phyloP scores from a whole-genome alignment of 1,140 invertebrate genomes.

The Ooceraea biroi region DNA sequence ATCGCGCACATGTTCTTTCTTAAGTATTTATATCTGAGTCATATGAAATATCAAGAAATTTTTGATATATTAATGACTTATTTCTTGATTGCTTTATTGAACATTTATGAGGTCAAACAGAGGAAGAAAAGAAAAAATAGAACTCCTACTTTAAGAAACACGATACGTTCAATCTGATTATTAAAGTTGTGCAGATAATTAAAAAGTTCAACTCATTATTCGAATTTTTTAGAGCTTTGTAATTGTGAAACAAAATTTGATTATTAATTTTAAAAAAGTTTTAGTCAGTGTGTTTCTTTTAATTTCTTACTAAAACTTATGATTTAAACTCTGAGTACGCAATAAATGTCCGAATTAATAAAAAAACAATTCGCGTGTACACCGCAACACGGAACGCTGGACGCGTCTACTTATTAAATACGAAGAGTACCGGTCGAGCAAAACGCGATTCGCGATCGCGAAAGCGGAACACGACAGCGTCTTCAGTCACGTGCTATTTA shows the following conservation, averaged over 20 bases:
- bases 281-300: slow-evolving; percentile 17
- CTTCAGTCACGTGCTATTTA: slow-evolving; percentile 51
- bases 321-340: neutral
- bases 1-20: slow-evolving; percentile 16
- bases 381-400: neutral
- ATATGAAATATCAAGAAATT: neutral
- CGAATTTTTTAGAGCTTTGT: slow-evolving; percentile 16
- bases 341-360: neutral
- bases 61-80: too few relatives aligned
- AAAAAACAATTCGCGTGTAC: slow-evolving; percentile 3
- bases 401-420: slow-evolving; percentile 12
- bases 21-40: neutral
- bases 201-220: neutral
- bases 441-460: slow-evolving; percentile 17
- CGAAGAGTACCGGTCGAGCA: slow-evolving; percentile 8
- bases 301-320: neutral
- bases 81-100: slow-evolving; percentile 1
- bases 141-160: neutral
- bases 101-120: neutral
- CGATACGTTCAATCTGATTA: neutral
- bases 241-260: slow-evolving; percentile 21
- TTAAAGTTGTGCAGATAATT: slow-evolving; percentile 11
- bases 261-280: slow-evolving; percentile 31
- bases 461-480: slow-evolving; percentile 8
- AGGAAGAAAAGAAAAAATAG: neutral